These are phyloP conservation scores for Orestias chungarensis DNA, from an alignment of 2,797 vertebrate species.

Conservation along the genomic window DNA sequence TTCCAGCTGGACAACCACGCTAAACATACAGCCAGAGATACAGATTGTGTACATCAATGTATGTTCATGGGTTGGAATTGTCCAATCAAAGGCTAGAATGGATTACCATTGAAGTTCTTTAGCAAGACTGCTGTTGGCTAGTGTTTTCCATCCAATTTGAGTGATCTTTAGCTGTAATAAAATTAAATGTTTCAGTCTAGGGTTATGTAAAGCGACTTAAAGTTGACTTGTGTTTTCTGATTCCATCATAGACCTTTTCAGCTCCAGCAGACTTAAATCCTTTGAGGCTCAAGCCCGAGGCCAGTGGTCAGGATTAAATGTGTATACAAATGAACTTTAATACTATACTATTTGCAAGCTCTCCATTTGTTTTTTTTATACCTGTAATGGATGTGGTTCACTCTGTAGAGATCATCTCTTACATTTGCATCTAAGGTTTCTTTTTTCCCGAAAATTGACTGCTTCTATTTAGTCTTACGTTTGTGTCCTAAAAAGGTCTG, in stretches of 20 bases:
- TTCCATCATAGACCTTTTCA: neutral
- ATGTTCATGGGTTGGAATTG: neutral
- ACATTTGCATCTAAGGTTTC: neutral
- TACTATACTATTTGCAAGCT: neutral
- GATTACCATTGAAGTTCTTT: neutral
- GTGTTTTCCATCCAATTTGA: neutral
- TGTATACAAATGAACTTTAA: neutral
- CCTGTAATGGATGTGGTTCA: neutral
- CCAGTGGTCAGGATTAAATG: neutral
- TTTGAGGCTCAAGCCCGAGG: neutral
- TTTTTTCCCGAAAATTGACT: neutral
- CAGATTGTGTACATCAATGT: neutral
- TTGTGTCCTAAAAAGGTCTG: constrained; percentile 4
- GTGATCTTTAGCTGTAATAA: neutral
- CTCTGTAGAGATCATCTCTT: neutral
- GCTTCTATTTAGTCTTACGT: neutral
- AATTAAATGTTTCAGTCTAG: too few relatives aligned
- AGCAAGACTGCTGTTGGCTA: neutral
- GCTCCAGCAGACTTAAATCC: neutral
- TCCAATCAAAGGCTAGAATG: neutral
- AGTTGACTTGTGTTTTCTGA: neutral
- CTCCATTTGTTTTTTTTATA: constrained; percentile 3
- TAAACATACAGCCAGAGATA: too few relatives aligned
- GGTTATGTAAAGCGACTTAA: neutral
- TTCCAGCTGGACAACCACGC: too few relatives aligned